Conservation (phyloP, 2,888 invertebrate genomes). For the Eristalis tenax region DNA sequence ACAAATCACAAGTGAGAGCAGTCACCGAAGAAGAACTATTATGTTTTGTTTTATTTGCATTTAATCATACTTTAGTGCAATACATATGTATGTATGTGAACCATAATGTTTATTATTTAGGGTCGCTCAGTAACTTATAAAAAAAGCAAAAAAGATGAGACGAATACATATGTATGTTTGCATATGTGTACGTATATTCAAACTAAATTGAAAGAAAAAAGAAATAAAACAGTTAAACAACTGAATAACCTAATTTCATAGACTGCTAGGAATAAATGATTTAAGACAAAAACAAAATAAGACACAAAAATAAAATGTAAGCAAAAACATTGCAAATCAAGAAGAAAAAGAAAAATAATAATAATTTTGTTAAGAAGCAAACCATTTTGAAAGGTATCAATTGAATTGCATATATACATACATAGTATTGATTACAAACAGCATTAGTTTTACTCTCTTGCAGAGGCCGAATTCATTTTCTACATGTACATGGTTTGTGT, state of each 20-base stretch:
- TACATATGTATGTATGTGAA: neutral
- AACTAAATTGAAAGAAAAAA: conserved; percentile 17
- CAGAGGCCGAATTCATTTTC: conserved; percentile 1
- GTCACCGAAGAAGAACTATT: neutral
- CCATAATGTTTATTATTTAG: conserved; percentile 13
- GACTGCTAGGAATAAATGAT: conserved; percentile 68
- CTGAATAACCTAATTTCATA: conserved; percentile 66
- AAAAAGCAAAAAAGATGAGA: conserved; percentile 9
- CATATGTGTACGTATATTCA: conserved; percentile 27
- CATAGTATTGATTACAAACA: conserved; percentile 37
- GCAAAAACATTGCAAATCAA: conserved; percentile 7
- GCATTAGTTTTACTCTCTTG: conserved; percentile 28
- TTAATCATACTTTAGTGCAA: neutral
- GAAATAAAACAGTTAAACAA: conserved; percentile 31
- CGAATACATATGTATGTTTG: neutral
- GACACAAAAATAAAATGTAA: neutral
- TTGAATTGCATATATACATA: neutral
- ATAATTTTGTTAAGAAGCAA: conserved; percentile 13
- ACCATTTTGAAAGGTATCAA: neutral
- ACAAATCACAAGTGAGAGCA: neutral
- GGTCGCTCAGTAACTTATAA: conserved; percentile 18
- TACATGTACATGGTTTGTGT: conserved; percentile 4
- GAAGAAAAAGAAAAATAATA: conserved; percentile 10
- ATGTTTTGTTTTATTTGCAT: neutral
- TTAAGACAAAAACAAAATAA: conserved; percentile 10